These are phyloP conservation scores for Pogonognathellus flavescens DNA, from an alignment of 1,140 invertebrate genomes.

Conservation along the genomic window DNA sequence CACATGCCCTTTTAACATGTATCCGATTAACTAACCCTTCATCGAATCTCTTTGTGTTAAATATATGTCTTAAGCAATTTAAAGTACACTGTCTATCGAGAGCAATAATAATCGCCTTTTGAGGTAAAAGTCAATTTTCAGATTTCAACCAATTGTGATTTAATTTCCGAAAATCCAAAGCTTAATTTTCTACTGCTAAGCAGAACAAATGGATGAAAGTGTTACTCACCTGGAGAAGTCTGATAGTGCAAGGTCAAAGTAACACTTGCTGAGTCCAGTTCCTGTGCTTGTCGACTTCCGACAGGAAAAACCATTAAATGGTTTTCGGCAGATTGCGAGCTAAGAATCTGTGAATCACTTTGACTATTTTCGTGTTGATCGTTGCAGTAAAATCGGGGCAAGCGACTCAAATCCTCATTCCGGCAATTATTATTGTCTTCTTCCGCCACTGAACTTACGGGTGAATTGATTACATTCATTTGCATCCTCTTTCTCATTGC, in stretches of 20 bases:
- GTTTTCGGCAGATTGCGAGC: background rate
- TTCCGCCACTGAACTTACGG: background rate
- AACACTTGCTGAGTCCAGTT: background rate
- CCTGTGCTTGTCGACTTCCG: background rate
- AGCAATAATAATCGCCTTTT: too few species aligned
- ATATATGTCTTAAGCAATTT: too few species aligned
- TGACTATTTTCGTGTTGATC: background rate
- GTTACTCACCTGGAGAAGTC: background rate
- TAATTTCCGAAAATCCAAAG: too few species aligned
- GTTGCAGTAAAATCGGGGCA: constrained; percentile 8
- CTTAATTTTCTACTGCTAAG: too few species aligned
- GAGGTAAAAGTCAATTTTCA: too few species aligned
- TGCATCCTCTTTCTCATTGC: background rate
- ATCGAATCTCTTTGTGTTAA: too few species aligned
- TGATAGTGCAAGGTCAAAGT: constrained; percentile 27
- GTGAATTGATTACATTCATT: background rate
- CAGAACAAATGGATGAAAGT: background rate
- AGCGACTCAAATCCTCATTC: background rate
- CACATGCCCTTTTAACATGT: too few species aligned
- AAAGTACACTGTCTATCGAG: too few species aligned
- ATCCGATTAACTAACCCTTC: too few species aligned
- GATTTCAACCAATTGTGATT: too few species aligned
- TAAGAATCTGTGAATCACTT: background rate
- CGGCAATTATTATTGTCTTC: background rate
- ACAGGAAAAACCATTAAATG: background rate